Evolutionary conservation across 2,797 vertebrate species (phyloP), one percentile per base, ranked within the genome.

Genomic region (Acanthopagrus latus): DNA sequence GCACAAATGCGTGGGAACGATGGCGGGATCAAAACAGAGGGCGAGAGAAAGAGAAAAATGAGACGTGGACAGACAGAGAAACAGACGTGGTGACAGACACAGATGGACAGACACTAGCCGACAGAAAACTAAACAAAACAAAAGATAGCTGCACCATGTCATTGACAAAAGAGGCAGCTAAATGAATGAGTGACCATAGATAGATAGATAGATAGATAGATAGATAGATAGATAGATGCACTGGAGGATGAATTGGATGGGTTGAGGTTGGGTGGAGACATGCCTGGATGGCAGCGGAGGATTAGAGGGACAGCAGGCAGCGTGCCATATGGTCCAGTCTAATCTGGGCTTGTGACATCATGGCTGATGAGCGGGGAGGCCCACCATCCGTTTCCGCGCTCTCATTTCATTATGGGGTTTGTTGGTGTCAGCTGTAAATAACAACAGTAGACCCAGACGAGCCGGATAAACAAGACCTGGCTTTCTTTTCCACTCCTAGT

Each of bases 311-410:
- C 93, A 91, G 89, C 90, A 92, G 93, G 91, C 93, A 92, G 88
- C 7, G 62, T 85, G 91, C 93, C 94, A 95, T 94, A 94, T 94
- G 95, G 94, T 85, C 88, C 71, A 64, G 86, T 92, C 91, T 95
- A 94, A 95, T 95, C 93, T 93, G 89, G 89, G 82, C 21, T 83
- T 86, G 89, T 95, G 95, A 95, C 95, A 94, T 95, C 94, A 95
- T 84, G 38, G 77, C 71, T 71, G 82, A 82, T 82, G 82, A 84
- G 80, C 50, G 38, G 88, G 88, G 88, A 93, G 90, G 86, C 78
- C 92, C 90, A 71, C 78, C 87, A 76, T 89, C 82, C 54, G 6
- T 65, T 81, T 80, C 72, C 7, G 3, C 91, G 67, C 50, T 76
- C 29, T 88, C 74, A 72, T 85, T 90, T 88, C 71, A 86, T 89